These are phyloP conservation scores for Anser cygnoides DNA, from an alignment of 2,113 vertebrate species.

Conservation along the genomic window DNA sequence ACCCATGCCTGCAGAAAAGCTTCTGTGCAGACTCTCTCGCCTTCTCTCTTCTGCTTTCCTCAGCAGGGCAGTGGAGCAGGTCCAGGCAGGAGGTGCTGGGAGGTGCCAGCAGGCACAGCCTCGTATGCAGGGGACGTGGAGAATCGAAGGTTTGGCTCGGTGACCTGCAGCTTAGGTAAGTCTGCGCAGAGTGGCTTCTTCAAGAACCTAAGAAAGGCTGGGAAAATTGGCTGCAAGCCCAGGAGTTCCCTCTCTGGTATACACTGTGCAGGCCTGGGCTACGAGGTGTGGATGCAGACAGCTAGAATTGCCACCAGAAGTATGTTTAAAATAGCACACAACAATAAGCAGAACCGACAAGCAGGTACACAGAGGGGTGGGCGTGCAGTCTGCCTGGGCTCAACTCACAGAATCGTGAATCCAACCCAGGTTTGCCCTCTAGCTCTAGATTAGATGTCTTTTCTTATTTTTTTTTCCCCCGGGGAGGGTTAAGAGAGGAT, in stretches of 20 bases:
- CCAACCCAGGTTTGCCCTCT: not conserved
- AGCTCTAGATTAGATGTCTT: not conserved
- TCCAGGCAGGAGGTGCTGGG: not conserved
- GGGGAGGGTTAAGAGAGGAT: not conserved
- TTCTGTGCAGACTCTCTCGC: not conserved
- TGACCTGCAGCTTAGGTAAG: not conserved
- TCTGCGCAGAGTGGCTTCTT: not conserved
- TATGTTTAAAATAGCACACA: not conserved
- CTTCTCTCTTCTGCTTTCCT: not conserved
- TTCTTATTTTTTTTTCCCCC: not conserved
- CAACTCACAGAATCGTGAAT: not conserved
- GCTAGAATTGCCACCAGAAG: not conserved
- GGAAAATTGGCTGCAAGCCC: not conserved
- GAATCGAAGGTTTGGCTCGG: not conserved
- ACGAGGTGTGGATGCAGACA: not conserved
- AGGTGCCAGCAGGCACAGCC: not conserved
- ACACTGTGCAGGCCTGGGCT: not conserved
- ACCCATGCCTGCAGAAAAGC: not conserved
- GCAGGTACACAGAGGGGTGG: not conserved
- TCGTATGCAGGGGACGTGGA: accelerated
- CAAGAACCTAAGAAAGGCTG: not conserved
- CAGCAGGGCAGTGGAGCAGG: not conserved
- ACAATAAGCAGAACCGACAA: not conserved
- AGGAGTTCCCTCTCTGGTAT: not conserved
- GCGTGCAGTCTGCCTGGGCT: not conserved